Base-by-base conservation (phyloP, 2,797 vertebrate species). In the Hyperoplus immaculatus region DNA sequence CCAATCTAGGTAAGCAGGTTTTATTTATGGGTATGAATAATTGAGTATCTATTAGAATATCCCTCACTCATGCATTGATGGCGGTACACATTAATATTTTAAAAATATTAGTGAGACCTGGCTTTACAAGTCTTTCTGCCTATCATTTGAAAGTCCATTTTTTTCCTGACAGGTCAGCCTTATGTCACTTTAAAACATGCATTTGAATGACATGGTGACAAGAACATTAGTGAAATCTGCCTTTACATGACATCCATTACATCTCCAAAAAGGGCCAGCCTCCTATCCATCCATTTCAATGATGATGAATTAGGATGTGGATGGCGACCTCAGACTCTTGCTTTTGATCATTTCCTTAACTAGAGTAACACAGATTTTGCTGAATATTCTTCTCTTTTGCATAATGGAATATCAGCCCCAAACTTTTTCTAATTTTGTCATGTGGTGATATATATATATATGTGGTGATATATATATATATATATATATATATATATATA, bases 21-120 rank as follows among this genome's bases (percentile, higher is more conserved):
- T 94, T 96, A 94, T 96, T 95, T 95, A 94, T 95, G 93, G 82
- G 54, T 86, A 93, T 96, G 82, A 96, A 96, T 96, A 94, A 95
- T 96, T 93, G 67, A 96, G 76, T 76, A 80, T 92, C 84, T 95
- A 94, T 95, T 95, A 94, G 92, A 95, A 95, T 93, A 91, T 87
- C 73, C 70, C 85, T 92, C 89, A 88, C 67, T 92, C 92, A 90
- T 90, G 87, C 93, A 92, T 84, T 93, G 93, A 95, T 95, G 95
- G 93, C 95, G 85, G 82, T 74, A 67, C 62, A 74, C 94, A 95
- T 96, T 80, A 95, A 95, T 96, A 95, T 95, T 95, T 95, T 18
- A 96, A 76, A 29, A 88, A 85, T 93, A 93, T 94, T 93, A 94
- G 92, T 87, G 85, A 93, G 92, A 94, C 92, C 92, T 91, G 92